Conservation (phyloP, 1,140 invertebrate species). For the Laupala kohalensis region DNA sequence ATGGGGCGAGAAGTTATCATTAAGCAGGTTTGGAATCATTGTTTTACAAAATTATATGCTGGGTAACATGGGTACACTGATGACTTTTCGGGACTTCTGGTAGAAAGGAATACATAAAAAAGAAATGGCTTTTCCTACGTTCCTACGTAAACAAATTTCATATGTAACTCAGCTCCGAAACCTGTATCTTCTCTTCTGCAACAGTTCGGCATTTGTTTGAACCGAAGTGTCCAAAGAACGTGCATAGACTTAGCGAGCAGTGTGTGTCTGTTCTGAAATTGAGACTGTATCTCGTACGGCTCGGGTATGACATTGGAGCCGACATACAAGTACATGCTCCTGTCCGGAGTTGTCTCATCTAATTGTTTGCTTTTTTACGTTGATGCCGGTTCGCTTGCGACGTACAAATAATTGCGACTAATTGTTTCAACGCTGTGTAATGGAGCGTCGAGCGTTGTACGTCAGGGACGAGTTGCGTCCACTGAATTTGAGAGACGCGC, state of each 20-base stretch:
- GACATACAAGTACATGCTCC: background rate
- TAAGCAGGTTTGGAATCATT: no score
- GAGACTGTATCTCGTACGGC: background rate
- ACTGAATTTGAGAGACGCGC: background rate
- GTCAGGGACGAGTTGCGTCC: background rate
- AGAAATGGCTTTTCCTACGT: no score
- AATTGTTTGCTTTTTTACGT: background rate
- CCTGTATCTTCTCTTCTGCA: no score
- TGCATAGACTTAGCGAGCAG: background rate
- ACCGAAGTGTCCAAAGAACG: no score
- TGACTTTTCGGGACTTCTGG: no score
- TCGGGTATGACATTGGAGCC: background rate
- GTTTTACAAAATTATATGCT: no score
- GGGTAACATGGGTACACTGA: no score
- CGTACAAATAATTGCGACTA: background rate
- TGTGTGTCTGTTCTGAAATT: background rate
- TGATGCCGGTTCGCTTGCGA: background rate
- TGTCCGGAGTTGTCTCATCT: background rate
- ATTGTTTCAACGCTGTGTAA: background rate
- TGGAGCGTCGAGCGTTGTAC: background rate
- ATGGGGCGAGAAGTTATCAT: no score
- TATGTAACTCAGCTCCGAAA: no score
- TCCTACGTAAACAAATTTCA: no score
- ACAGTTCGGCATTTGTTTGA: no score
- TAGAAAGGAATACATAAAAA: no score